phyloP scores from a whole-genome alignment of 1,140 invertebrate genomes.

The Lanistes nyassanus region DNA sequence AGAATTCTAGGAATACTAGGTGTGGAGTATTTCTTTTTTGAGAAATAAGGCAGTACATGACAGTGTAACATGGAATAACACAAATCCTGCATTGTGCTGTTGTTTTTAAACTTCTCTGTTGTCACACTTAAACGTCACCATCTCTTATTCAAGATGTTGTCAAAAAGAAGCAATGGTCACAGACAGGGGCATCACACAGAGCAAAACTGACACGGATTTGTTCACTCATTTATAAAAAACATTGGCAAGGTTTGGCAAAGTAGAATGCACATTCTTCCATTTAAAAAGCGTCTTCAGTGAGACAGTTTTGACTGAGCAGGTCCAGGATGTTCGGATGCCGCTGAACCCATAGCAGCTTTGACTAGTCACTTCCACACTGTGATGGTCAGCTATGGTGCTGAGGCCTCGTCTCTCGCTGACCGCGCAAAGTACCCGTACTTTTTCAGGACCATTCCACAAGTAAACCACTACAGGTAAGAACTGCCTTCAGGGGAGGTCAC shows the following conservation, averaged over 20 bases:
- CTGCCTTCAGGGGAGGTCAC: too few species aligned
- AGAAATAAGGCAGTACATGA: too few species aligned
- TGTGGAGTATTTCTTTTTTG: too few species aligned
- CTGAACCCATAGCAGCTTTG: slow-evolving; percentile 84
- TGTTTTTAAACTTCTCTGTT: too few species aligned
- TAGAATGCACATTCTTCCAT: too few species aligned
- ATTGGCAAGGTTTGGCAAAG: background rate
- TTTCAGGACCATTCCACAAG: slow-evolving; percentile 85
- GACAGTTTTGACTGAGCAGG: slow-evolving; percentile 66
- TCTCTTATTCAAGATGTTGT: too few species aligned
- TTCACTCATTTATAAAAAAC: background rate
- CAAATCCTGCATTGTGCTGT: too few species aligned
- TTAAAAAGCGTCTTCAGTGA: too few species aligned
- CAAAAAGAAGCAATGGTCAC: too few species aligned
- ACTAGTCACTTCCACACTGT: slow-evolving; percentile 81
- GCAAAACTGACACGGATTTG: background rate
- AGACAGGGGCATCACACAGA: too few species aligned
- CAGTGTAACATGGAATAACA: too few species aligned
- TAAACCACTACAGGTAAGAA: slow-evolving; percentile 77
- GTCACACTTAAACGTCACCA: too few species aligned
- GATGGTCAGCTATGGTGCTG: slow-evolving; percentile 84
- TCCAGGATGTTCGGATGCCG: slow-evolving; percentile 87
- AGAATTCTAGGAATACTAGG: slow-evolving; percentile 74
- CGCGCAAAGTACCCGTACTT: slow-evolving; percentile 82
- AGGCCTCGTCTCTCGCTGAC: slow-evolving; percentile 79